These are phyloP conservation scores for Neogale vison DNA, from an alignment of 2,113 vertebrate genomes.

Conservation along the genomic window DNA sequence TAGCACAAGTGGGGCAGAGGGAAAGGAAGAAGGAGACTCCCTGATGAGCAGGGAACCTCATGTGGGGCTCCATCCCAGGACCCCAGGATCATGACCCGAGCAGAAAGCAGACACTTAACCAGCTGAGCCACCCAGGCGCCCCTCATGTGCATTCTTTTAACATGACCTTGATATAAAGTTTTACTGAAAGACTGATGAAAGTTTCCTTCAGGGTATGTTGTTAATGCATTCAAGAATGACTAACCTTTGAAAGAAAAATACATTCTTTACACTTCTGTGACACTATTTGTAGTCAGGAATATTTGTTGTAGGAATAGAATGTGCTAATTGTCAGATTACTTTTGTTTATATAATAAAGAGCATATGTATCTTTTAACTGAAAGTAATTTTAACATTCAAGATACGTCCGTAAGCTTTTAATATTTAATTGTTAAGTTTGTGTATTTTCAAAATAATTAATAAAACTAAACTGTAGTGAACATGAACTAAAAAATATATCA, in stretches of 20 bases:
- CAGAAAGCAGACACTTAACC: background rate
- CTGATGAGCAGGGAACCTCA: background rate
- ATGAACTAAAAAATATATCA: background rate
- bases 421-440: background rate
- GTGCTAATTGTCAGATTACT: background rate
- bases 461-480: background rate
- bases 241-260: constrained; percentile 6
- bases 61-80: background rate
- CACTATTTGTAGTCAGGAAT: background rate
- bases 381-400: constrained; percentile 21
- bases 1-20: too few species aligned
- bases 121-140: background rate
- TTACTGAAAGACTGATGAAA: background rate
- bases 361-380: background rate
- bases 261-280: background rate
- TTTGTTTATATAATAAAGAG: constrained; percentile 35
- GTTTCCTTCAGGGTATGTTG: background rate
- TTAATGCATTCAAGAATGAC: background rate
- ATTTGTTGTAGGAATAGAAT: background rate
- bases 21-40: background rate
- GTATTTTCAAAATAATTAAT: constrained; percentile 10
- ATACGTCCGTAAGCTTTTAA: background rate
- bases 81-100: background rate
- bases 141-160: background rate
- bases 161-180: constrained; percentile 28